Evolutionary conservation across 2,113 vertebrate genomes (phyloP), one percentile per base, ranked within the genome.

Genomic region (Albula glossodonta): DNA sequence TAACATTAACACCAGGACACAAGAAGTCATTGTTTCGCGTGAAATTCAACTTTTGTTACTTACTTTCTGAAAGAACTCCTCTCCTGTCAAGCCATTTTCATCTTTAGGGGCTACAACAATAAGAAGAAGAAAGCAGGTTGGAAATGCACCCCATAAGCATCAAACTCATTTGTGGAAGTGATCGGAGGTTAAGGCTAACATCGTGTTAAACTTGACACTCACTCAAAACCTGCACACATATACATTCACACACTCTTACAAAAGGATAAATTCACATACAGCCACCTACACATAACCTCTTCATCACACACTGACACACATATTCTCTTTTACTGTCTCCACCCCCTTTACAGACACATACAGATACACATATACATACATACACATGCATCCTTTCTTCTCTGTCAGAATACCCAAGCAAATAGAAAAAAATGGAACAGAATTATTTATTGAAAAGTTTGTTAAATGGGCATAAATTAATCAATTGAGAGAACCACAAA

Each of bases 1-100:
- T 10, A 11, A 25, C 22, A 6, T n/a, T 7, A n/a, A n/a, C 70
- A 9, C 25, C 70, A 51, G 49, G 41, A 85, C 11, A 49, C 13
- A n/a, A 13, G 5, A 31, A 13, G 17, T 9, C 19, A 41, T 41
- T 41, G 31, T 41, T 41, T 41, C 1, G 31, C 31, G 31, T 41
- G 31, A 41, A 41, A 41, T 56, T 60, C 31, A 10, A 5, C 66
- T 63, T 51, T 11, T 15, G 78, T 8, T 52, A 91, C 94, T 95
- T 89, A 96, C 96, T 85, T 92, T 92, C 80, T 95, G 89, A 89
- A 96, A 96, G 89, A 96, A 96, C 88, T 94, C 92, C 85, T 96
- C 92, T 60, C 95, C 96, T 7, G 91, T 94, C 83, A 92, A 85
- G 9, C 83, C 86, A 2, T 91, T 89, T 25, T 86, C 92, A 4